A percentile compares a stretch with the other conserved stretches of the same genome.
These are phyloP conservation scores for Rhinoraja longicauda DNA, from an alignment of 2,797 vertebrate genomes.

Conservation along the genomic window DNA sequence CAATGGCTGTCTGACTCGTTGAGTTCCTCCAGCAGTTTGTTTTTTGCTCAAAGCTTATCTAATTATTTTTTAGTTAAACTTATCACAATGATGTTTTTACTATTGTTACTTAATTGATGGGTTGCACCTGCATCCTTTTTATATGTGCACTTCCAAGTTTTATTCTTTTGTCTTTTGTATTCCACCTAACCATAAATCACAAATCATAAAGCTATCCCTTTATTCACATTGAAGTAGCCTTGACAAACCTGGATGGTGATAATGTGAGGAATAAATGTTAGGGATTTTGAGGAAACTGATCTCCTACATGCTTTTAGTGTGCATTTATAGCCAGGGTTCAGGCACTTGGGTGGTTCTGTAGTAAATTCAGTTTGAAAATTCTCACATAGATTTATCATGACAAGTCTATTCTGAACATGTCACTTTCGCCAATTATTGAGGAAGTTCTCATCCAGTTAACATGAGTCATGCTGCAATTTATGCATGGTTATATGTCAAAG, in stretches of 20 bases:
- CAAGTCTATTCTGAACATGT: not conserved
- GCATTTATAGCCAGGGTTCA: not conserved
- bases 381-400: not conserved
- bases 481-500: not conserved
- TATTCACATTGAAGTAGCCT: not conserved
- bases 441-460: not conserved
- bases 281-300: not conserved
- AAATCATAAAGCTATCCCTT: not conserved
- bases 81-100: not conserved
- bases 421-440: not conserved
- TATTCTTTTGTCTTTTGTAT: not conserved
- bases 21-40: too few relatives aligned
- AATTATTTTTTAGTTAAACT: too few relatives aligned
- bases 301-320: not conserved
- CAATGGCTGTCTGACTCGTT: too few relatives aligned
- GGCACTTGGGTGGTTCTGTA: not conserved
- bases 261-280: not conserved
- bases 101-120: not conserved
- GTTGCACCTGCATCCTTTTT: not conserved
- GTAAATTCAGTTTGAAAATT: not conserved
- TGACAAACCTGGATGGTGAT: not conserved
- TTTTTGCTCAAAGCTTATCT: too few relatives aligned
- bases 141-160: not conserved
- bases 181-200: not conserved
- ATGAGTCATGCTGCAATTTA: not conserved